These are phyloP conservation scores for Heterodera filipjevi DNA, from an alignment of 2,888 invertebrate genomes.

Conservation along the genomic window DNA sequence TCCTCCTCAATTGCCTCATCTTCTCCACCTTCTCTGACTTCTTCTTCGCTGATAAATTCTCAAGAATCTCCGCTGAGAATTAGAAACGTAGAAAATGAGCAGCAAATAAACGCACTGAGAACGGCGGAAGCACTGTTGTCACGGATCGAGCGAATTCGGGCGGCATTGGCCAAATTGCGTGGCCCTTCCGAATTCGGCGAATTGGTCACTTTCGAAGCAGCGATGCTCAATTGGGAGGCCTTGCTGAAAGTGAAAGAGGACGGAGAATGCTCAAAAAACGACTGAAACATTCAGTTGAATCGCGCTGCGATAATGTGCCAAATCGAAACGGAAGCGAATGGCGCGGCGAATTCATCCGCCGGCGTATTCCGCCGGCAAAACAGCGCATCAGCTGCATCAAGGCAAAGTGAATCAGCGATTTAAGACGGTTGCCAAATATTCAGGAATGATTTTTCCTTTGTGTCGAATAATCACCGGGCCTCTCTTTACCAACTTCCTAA, in stretches of 20 bases:
- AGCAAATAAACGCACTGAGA: constrained; percentile 17
- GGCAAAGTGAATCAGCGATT: not conserved
- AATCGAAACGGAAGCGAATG: constrained; percentile 23
- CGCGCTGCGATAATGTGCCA: constrained; percentile 45
- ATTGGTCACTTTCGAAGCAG: constrained; percentile 49
- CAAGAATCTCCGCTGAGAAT: not conserved
- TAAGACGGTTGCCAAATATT: not conserved
- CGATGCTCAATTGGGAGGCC: constrained; percentile 57
- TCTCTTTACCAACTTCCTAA: constrained; percentile 40
- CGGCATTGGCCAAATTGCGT: constrained; percentile 36
- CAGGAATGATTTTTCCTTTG: not conserved
- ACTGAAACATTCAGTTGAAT: constrained; percentile 35
- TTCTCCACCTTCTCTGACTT: not conserved
- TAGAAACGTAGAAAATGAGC: constrained; percentile 5
- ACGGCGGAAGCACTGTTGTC: constrained; percentile 42
- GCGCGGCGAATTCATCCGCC: constrained; percentile 34
- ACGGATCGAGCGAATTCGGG: constrained; percentile 48
- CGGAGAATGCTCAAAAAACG: not conserved
- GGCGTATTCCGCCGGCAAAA: constrained; percentile 38
- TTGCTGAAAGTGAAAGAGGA: constrained; percentile 41
- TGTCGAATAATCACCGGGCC: constrained; percentile 26
- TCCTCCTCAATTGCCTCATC: not conserved
- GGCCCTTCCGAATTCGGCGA: constrained; percentile 50
- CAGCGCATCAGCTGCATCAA: constrained; percentile 8
- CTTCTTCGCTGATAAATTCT: not conserved